phyloP scores from a whole-genome alignment of 2,888 invertebrate species.

The Chymomyza caudatula region DNA sequence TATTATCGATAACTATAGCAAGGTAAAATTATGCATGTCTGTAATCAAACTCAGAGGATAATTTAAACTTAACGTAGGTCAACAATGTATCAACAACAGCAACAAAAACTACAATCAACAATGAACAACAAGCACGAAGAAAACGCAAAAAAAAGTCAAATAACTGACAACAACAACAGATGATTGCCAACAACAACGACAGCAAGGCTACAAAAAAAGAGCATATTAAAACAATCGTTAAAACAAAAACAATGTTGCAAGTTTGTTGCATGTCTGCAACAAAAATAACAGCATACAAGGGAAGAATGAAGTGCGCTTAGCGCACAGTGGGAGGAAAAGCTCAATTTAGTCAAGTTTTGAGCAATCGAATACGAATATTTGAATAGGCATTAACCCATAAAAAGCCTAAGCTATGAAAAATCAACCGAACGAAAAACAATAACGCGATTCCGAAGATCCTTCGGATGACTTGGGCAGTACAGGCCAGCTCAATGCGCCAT shows the following conservation, averaged over 20 bases:
- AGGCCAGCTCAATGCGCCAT: too few species aligned
- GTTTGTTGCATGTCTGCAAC: neutral
- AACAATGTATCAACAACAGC: too few species aligned
- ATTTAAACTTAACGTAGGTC: neutral
- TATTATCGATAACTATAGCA: neutral
- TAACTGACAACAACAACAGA: neutral
- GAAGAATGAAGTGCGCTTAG: neutral
- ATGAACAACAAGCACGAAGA: neutral
- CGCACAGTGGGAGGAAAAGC: too few species aligned
- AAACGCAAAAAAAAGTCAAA: neutral
- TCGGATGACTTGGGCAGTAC: too few species aligned
- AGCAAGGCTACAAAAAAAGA: slow-evolving; percentile 5
- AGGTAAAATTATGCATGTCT: neutral
- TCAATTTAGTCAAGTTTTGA: too few species aligned
- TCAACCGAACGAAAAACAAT: too few species aligned
- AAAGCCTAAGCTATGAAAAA: too few species aligned
- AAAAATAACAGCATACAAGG: neutral
- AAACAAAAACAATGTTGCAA: neutral
- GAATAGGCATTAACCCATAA: too few species aligned
- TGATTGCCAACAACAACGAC: slow-evolving; percentile 4
- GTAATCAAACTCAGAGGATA: neutral
- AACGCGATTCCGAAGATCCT: too few species aligned
- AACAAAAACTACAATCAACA: neutral
- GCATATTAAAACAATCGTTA: neutral
- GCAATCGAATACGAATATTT: too few species aligned